Evolutionary conservation across 1,140 invertebrate genomes (phyloP), one percentile per base, ranked within the genome.

Genomic region (Oryctes rhinoceros): DNA sequence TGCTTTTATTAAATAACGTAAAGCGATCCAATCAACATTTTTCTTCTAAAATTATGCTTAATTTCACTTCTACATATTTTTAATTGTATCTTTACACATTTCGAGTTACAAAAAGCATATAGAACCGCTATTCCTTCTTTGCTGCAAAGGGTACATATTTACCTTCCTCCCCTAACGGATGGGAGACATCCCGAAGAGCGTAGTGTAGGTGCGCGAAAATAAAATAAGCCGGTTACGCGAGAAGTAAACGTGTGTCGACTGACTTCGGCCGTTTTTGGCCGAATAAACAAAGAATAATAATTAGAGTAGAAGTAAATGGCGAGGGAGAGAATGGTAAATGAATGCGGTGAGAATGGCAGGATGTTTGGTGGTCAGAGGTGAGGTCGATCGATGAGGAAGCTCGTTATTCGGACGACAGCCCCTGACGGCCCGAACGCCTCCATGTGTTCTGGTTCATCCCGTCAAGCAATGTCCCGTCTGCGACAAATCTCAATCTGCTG

Each of bases 321-420:
- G 65, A 71, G 65, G 65, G 65, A 71, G 65, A 71, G 65, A 71
- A 71, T 71, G 65, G 20, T 47, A 76, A 47, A 76, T 47, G 75
- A 76, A 76, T 76, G 75, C 39, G 48, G 39, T 76, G 75, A 76
- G 75, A 76, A 47, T 76, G 65, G 65, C 65, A 71, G 65, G 65
- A 71, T 71, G 48, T 48, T 78, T 49, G 77, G 77, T 78, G 47
- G 77, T 78, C 77, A 78, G 82, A 80, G 65, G 82, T 76, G 84
- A 78, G 81, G 67, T 81, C 79, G 85, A 86, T 86, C 84, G 84
- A 85, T 85, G 85, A 80, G 76, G 82, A 83, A 83, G 83, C 85
- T 84, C 83, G 85, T 86, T 86, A 86, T 86, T 84, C 84, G 85
- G 85, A 85, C 85, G 85, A 86, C 85, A 86, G 83, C 85, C 85